Conservation (phyloP, 2,888 invertebrate species). For the Parnassius mnemosyne region DNA sequence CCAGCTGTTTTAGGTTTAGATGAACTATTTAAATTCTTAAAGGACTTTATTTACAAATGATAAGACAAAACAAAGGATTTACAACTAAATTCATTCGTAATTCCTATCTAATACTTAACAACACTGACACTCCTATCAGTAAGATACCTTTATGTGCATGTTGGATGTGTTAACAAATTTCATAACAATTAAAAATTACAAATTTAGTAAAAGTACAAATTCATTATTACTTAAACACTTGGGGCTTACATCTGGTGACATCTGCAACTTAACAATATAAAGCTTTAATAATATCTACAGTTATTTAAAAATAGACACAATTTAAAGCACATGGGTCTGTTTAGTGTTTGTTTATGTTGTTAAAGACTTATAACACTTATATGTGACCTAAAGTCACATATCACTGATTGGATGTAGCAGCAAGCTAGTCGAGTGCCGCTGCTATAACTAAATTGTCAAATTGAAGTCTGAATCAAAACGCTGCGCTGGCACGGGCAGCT, state of each 20-base stretch:
- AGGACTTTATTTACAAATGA: no score
- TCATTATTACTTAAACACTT: not conserved
- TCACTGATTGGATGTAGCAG: constrained; percentile 35
- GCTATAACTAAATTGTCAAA: constrained; percentile 67
- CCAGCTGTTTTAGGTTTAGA: no score
- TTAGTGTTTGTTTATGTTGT: constrained; percentile 38
- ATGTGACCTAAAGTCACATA: constrained; percentile 38
- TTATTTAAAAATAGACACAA: constrained; percentile 12
- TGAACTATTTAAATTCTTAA: no score
- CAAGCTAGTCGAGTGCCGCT: constrained; percentile 49
- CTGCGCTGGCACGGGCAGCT: constrained; percentile 62
- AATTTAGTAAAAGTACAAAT: no score
- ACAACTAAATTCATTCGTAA: no score
- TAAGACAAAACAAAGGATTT: no score
- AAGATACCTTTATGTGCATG: no score
- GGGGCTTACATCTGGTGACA: constrained; percentile 1
- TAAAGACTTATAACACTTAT: constrained; percentile 18
- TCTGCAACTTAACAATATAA: not conserved
- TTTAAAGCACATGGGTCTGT: constrained; percentile 4
- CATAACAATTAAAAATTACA: no score
- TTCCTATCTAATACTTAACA: no score
- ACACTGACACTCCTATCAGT: no score
- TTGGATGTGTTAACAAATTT: no score
- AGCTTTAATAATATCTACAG: constrained; percentile 11
- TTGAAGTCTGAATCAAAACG: constrained; percentile 61